These are phyloP conservation scores for Fragum whitleyi DNA, from an alignment of 2,888 invertebrate genomes.

Conservation along the genomic window DNA sequence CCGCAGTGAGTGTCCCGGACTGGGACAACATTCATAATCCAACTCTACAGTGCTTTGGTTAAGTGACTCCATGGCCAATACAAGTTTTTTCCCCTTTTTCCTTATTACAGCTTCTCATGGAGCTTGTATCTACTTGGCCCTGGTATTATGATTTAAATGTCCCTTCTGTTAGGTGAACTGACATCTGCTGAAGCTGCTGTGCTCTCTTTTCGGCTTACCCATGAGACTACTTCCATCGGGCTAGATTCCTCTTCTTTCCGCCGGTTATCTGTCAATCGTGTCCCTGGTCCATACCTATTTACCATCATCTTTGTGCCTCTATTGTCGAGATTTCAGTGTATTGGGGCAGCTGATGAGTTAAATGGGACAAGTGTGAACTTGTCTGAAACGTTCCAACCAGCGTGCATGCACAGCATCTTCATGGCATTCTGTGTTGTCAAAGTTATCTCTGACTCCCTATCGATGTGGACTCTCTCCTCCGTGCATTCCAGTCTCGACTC, in stretches of 20 bases:
- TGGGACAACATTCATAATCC: constrained; percentile 6
- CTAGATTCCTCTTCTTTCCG: neutral
- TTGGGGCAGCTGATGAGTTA: constrained; percentile 22
- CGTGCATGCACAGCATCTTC: constrained; percentile 7
- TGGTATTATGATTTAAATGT: neutral
- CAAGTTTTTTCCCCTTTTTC: neutral
- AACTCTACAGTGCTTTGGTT: neutral
- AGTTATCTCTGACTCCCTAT: neutral
- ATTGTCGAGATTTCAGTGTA: constrained; percentile 23
- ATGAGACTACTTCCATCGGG: neutral
- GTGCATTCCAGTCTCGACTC: no score
- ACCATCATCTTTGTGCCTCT: neutral
- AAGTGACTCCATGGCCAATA: neutral
- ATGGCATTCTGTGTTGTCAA: constrained; percentile 1
- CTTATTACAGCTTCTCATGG: neutral
- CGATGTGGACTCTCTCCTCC: neutral
- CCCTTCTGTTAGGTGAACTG: neutral
- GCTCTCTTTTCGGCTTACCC: neutral
- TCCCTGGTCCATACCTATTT: neutral
- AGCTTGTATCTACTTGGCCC: neutral
- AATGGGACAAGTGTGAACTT: constrained; percentile 23
- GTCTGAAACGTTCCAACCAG: constrained; percentile 9
- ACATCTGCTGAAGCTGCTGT: neutral
- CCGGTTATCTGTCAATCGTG: neutral
- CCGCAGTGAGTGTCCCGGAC: neutral